phyloP scores from a whole-genome alignment of 2,113 vertebrate species.

The Sander lucioperca region DNA sequence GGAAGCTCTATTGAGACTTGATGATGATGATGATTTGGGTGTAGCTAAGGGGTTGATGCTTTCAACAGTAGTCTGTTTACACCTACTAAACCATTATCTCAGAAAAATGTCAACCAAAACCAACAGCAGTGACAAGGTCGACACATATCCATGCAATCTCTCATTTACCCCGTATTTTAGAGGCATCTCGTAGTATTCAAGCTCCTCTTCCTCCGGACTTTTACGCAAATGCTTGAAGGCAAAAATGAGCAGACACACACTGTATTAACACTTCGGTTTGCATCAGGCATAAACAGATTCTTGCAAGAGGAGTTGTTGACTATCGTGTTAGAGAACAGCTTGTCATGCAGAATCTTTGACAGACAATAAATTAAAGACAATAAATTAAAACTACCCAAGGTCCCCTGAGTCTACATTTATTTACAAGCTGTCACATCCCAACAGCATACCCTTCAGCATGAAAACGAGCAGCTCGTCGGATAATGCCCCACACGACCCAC shows the following conservation, averaged over 20 bases:
- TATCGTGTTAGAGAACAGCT: background rate
- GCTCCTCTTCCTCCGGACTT: conserved; percentile 67
- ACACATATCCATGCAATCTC: conserved; percentile 54
- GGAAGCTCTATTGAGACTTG: conserved; percentile 50
- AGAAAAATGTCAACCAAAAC: conserved; percentile 15
- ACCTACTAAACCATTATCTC: background rate
- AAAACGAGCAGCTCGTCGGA: conserved; percentile 52
- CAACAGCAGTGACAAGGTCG: background rate
- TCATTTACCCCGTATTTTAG: conserved; percentile 64
- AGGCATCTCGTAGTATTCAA: conserved; percentile 66
- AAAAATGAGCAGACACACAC: conserved; percentile 50
- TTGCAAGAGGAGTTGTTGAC: background rate
- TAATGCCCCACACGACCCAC: conserved; percentile 29
- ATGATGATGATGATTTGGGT: too few species aligned
- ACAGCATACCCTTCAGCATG: conserved; percentile 35
- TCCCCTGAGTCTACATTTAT: conserved; percentile 32
- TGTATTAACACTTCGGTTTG: conserved; percentile 23
- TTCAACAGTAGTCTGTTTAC: background rate
- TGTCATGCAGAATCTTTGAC: conserved; percentile 9
- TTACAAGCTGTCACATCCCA: conserved; percentile 31
- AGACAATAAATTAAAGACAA: conserved; percentile 15
- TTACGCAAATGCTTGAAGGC: conserved; percentile 55
- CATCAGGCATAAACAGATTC: background rate
- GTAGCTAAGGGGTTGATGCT: background rate
- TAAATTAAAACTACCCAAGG: conserved; percentile 11